phyloP scores from a whole-genome alignment of 2,888 invertebrate genomes.

The Sphaerophoria taeniata region DNA sequence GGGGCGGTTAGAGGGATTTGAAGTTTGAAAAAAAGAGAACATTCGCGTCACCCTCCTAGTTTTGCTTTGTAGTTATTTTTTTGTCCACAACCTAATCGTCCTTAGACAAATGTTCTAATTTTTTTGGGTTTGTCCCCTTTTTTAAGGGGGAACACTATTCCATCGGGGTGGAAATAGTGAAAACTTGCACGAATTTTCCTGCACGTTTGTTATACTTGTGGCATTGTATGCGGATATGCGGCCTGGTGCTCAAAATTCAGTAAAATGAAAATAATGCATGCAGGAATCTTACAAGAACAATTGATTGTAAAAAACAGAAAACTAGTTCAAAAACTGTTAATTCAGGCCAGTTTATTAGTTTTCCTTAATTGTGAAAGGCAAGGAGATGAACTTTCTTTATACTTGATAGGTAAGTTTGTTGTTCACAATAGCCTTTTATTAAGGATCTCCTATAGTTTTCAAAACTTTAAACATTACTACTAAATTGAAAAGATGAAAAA shows the following conservation, averaged over 20 bases:
- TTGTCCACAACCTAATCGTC: conserved; percentile 77
- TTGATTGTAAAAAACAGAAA: no score
- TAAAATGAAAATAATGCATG: neutral
- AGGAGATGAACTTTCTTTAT: no score
- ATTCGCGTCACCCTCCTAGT: conserved; percentile 57
- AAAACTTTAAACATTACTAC: no score
- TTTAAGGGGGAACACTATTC: neutral
- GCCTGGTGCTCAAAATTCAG: conserved; percentile 15
- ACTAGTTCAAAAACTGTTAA: no score
- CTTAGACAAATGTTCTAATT: conserved; percentile 76
- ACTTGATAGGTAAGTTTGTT: no score
- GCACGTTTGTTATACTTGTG: conserved; percentile 28
- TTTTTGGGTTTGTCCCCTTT: neutral
- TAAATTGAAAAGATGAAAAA: no score
- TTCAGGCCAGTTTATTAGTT: no score
- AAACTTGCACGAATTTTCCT: conserved; percentile 3
- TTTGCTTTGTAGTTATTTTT: conserved; percentile 45
- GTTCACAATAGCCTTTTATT: no score
- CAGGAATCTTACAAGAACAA: no score
- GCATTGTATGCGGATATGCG: conserved; percentile 34
- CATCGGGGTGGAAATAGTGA: conserved; percentile 1
- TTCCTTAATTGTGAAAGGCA: no score
- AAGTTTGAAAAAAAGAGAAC: conserved; percentile 62
- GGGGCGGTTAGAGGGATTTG: neutral
- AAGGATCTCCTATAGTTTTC: no score